These are phyloP conservation scores for Lagocephalus sceleratus DNA, from an alignment of 2,797 vertebrate species.

Conservation along the genomic window DNA sequence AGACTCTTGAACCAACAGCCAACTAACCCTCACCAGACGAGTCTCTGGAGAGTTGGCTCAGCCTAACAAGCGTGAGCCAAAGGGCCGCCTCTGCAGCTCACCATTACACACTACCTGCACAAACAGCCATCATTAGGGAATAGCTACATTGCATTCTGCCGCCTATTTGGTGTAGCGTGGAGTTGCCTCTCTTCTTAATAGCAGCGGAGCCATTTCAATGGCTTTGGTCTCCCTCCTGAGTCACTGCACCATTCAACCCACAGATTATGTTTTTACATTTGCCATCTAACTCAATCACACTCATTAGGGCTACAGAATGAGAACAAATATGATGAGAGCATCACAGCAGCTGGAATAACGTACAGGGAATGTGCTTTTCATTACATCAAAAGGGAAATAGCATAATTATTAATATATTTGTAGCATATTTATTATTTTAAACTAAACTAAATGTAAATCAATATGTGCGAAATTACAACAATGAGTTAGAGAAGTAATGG, in stretches of 20 bases:
- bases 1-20: slow-evolving; percentile 55
- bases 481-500: too few relatives aligned
- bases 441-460: too few relatives aligned
- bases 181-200: slow-evolving; percentile 64
- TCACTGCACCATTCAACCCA: slow-evolving; percentile 60
- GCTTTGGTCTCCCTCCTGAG: slow-evolving; percentile 65
- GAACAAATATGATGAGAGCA: slow-evolving; percentile 50
- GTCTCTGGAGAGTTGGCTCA: slow-evolving; percentile 73
- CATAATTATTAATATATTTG: too few relatives aligned
- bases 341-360: slow-evolving; percentile 39
- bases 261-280: slow-evolving; percentile 54
- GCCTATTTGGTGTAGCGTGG: slow-evolving; percentile 67
- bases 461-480: too few relatives aligned
- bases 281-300: slow-evolving; percentile 54
- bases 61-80: slow-evolving; percentile 70
- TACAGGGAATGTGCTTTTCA: slow-evolving; percentile 14
- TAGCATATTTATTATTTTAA: too few relatives aligned
- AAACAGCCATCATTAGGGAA: slow-evolving; percentile 74
- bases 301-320: slow-evolving; percentile 29
- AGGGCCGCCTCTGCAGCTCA: slow-evolving; percentile 55
- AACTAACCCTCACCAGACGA: slow-evolving; percentile 58
- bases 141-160: slow-evolving; percentile 57
- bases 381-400: slow-evolving; percentile 23
- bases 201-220: slow-evolving; percentile 58
- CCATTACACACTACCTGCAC: slow-evolving; percentile 72